Evolutionary conservation across 2,797 vertebrate genomes (phyloP).

Genomic region (Enteromius unitaeniatus): DNA sequence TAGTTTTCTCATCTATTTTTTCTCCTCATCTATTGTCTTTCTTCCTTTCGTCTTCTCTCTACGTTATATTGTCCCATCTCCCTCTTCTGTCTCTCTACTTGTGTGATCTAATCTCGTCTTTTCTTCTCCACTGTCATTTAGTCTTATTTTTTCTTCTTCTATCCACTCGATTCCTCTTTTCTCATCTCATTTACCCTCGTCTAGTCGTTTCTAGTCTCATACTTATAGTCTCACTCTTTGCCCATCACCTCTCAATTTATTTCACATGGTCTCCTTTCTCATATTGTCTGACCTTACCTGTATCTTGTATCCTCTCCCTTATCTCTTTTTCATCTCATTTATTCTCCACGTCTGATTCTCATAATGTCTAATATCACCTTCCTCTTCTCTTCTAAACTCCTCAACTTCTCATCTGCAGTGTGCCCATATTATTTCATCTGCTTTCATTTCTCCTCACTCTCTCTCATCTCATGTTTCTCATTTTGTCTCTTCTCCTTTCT

Average conservation of each 20-base stretch:
- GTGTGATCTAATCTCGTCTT: too few species aligned
- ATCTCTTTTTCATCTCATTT: not conserved
- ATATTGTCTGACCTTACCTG: not conserved
- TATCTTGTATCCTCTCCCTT: not conserved
- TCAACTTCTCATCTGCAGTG: slow-evolving; percentile 19
- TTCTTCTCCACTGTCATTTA: not conserved
- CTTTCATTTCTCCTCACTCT: too few species aligned
- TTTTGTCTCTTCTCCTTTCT: not conserved
- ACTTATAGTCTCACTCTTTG: not conserved
- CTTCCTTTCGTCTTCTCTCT: not conserved
- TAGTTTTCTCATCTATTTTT: not conserved
- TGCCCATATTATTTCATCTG: too few species aligned
- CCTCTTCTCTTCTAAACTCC: slow-evolving; percentile 31
- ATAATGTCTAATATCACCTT: not conserved
- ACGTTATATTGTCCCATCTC: not conserved
- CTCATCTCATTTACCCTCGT: not conserved
- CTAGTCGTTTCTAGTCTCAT: not conserved
- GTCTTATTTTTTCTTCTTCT: not conserved
- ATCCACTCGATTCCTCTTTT: not conserved
- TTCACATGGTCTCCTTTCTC: not conserved
- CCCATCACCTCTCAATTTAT: not conserved
- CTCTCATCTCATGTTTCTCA: too few species aligned
- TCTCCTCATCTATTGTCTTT: not conserved
- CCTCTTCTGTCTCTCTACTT: not conserved
- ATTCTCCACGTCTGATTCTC: slow-evolving; percentile 26